Conservation (phyloP, 2,113 vertebrate genomes). For the Tichodroma muraria region DNA sequence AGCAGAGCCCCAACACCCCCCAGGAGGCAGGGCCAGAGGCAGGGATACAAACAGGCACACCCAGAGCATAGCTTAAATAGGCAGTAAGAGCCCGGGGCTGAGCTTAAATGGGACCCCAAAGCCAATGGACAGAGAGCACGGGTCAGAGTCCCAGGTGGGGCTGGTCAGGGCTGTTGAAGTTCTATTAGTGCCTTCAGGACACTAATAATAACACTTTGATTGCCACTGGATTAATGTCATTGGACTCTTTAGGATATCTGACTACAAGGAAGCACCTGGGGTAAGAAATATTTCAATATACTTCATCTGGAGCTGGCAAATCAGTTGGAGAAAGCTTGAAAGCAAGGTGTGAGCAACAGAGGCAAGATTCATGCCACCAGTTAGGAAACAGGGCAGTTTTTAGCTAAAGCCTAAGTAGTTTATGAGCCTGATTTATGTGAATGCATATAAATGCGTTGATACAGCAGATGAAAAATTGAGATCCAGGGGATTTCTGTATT, state of each 20-base stretch:
- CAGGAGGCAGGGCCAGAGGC: background rate
- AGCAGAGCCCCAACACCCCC: fast-evolving
- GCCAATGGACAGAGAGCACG: background rate
- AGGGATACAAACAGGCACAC: fast-evolving
- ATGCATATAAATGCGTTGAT: background rate
- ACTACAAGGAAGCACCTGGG: background rate
- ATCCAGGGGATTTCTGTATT: background rate
- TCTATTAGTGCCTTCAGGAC: background rate
- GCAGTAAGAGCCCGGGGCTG: fast-evolving
- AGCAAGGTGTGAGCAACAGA: background rate
- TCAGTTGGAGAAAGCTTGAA: background rate
- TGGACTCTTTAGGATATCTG: background rate
- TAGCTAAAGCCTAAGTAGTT: background rate
- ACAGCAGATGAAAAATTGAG: background rate
- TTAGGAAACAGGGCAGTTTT: background rate
- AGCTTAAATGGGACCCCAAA: background rate
- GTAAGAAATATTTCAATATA: background rate
- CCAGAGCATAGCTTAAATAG: fast-evolving
- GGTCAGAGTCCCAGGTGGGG: background rate
- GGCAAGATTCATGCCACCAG: background rate
- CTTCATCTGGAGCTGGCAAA: background rate
- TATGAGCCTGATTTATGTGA: background rate
- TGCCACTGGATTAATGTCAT: background rate
- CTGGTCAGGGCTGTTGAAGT: background rate
- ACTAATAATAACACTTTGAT: background rate